Evolutionary conservation across 2,888 invertebrate genomes (phyloP).

Genomic region (Tineola bisselliella): DNA sequence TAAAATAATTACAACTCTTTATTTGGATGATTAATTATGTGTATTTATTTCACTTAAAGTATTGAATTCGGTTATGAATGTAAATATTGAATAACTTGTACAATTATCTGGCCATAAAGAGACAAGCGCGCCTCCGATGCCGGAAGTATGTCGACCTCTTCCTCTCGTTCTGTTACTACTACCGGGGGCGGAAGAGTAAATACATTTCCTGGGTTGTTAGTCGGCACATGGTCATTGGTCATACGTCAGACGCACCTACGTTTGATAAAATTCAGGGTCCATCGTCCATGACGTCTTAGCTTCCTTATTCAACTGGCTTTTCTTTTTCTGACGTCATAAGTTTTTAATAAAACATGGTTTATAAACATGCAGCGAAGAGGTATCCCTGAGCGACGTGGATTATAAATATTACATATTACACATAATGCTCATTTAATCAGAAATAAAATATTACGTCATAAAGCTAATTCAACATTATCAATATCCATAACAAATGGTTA

Average conservation of each 20-base stretch:
- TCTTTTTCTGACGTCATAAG: not conserved
- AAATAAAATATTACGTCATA: not conserved
- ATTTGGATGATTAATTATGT: not conserved
- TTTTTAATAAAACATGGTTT: too few relatives aligned
- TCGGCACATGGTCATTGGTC: not conserved
- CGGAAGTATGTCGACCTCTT: constrained; percentile 7
- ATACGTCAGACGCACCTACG: not conserved
- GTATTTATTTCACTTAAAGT: not conserved
- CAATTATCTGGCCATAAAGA: constrained; percentile 2
- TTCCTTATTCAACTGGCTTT: not conserved
- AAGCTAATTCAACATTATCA: not conserved
- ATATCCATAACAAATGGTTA: not conserved
- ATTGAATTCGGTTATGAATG: not conserved
- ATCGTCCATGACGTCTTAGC: not conserved
- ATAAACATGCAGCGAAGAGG: too few relatives aligned
- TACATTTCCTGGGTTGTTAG: not conserved
- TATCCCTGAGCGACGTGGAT: too few relatives aligned
- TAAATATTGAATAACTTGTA: not conserved
- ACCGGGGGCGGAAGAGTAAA: constrained; percentile 4
- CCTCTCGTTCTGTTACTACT: not conserved
- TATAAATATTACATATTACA: too few relatives aligned
- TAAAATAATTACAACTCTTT: not conserved
- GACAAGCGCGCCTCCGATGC: not conserved
- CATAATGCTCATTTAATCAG: too few relatives aligned
- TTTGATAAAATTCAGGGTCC: constrained; percentile 1